Percentiles rank a stretch among this genome's conserved stretches.
Conservation (phyloP, 2,797 vertebrate genomes). For the Huso huso region DNA sequence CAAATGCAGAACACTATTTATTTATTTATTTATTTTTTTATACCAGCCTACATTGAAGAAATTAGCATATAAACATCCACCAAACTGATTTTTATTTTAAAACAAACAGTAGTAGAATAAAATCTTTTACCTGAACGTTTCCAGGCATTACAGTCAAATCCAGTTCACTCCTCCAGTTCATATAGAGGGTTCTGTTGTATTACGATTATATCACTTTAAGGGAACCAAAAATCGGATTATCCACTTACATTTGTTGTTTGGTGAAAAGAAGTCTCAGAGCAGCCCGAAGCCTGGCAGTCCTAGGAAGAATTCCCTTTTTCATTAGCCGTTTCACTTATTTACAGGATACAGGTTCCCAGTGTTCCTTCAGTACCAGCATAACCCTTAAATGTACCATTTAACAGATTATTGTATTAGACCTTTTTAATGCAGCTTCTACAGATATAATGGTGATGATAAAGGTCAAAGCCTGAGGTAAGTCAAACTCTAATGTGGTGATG, state of each 20-base stretch:
- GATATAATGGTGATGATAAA: no score
- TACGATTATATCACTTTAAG: not conserved
- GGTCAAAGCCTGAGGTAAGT: conserved; percentile 12
- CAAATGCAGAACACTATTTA: no score
- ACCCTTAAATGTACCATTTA: conserved; percentile 57
- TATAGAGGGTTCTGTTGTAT: not conserved
- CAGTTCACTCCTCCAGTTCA: not conserved
- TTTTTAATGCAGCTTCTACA: no score
- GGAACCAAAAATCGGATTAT: not conserved
- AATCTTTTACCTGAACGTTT: no score
- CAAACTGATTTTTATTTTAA: no score
- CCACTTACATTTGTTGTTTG: conserved; percentile 64
- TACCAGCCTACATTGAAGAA: no score
- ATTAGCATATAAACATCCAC: no score
- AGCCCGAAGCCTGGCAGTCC: conserved; percentile 54
- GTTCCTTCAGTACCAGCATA: conserved; percentile 74
- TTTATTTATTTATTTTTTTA: no score
- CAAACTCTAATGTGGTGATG: conserved; percentile 36
- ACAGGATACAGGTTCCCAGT: conserved; percentile 74
- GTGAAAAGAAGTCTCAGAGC: conserved; percentile 79
- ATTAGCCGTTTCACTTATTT: conserved; percentile 67
- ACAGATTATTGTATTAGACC: no score
- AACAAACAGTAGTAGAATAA: no score
- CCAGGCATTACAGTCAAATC: no score
- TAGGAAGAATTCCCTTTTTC: conserved; percentile 47